Evolutionary conservation across 1,140 invertebrate genomes (phyloP), one percentile per base, ranked within the genome.

Genomic region (Pseudomyrmex flavicornis): DNA sequence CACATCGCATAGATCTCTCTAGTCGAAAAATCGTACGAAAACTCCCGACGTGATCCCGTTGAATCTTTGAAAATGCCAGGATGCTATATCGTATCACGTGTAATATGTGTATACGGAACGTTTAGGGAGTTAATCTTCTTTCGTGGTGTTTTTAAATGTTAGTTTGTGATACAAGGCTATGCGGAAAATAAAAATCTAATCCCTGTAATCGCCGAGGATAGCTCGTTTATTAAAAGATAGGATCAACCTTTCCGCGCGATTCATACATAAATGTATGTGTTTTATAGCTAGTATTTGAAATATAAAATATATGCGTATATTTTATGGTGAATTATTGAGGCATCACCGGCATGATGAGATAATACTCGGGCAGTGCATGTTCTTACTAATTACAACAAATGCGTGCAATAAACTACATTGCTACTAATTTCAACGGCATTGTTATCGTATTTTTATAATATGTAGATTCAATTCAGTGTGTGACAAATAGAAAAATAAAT

Each of bases 11-110:
- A 35, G 35, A 35, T 35, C 15, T 48, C 17, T 52, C 20, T 75
- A 26, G 35, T 75, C 13, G 17, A 22, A 70, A 80, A 80, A 80
- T 72, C 54, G 44, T 8, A 59, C 2, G 17, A 26, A 69, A 7
- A 13, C 44, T 15, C n/a, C 20, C 7, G 54, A 54, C 66, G 50
- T 17, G 44, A 4, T 10, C 44, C 17, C 52, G 15, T 80, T 80
- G 22, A 80, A 80, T 80, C 2, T 72, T 70, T 77, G 26, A 77
- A 22, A 56, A 66, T 59, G 44, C 15, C 48, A 44, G 52, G 0
- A 48, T 20, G 48, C 20, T 70, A 20, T 68, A 58, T 26, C 10
- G 50, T 13, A 58, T 79, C 48, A 59, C 35, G 17, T 15, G 17
- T 77, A 68, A 68, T 35, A 13, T 7, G n/a, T 3, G 22, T 13